Conservation (phyloP, 2,113 vertebrate genomes). For the Antechinus stuartii region DNA sequence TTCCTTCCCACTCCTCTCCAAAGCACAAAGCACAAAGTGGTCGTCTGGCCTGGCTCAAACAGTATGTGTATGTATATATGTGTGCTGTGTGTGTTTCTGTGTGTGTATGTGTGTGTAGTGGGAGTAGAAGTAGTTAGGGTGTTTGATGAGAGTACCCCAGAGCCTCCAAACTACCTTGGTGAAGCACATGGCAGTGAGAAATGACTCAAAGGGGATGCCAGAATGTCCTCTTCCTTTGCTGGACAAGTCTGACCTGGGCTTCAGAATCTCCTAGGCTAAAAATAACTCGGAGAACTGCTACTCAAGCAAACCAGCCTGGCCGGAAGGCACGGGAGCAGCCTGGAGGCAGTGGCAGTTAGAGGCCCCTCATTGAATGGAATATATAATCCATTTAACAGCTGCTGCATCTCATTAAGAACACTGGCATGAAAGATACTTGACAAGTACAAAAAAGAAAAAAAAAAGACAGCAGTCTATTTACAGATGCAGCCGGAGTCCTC, state of each 20-base stretch:
- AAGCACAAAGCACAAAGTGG: not conserved
- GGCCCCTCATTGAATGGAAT: conserved; percentile 66
- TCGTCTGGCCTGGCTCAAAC: not conserved
- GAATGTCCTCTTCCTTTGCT: conserved; percentile 5
- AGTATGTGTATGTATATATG: not conserved
- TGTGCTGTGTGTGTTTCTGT: too few species aligned
- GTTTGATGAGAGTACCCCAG: not conserved
- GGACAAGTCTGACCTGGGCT: conserved; percentile 6
- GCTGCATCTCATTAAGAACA: conserved; percentile 72
- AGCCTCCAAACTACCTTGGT: not conserved
- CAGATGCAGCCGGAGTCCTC: conserved; percentile 61
- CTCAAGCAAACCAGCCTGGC: conserved; percentile 9
- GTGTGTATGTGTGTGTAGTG: too few species aligned
- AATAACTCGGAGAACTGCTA: conserved; percentile 12
- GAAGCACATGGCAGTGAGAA: not conserved
- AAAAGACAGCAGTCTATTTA: conserved; percentile 67
- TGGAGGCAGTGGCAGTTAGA: conserved; percentile 56
- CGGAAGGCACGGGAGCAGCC: conserved; percentile 54
- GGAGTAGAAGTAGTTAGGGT: not conserved
- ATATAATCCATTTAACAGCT: conserved; percentile 72
- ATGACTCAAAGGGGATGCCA: not conserved
- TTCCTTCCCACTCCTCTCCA: not conserved
- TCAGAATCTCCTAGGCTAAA: conserved; percentile 17
- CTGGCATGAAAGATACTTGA: conserved; percentile 73
- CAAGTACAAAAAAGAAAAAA: conserved; percentile 64